phyloP scores from a whole-genome alignment of 2,888 invertebrate genomes.

The Orchestes rusci region DNA sequence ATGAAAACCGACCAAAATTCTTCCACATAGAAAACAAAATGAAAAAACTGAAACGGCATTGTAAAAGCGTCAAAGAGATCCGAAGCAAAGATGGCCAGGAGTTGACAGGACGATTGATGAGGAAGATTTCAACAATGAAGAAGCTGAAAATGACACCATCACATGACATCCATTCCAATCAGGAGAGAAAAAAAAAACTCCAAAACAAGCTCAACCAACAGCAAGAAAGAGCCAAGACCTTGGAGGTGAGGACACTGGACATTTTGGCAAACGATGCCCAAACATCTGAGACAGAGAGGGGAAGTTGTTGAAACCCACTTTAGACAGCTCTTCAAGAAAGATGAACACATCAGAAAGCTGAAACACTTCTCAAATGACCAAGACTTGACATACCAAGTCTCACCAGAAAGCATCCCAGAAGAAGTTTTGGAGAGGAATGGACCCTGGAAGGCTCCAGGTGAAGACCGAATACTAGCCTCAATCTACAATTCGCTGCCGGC shows the following conservation, averaged over 20 bases:
- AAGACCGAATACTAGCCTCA: neutral
- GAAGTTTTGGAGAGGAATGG: neutral
- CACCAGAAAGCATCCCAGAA: neutral
- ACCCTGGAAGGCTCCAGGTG: conserved; percentile 1
- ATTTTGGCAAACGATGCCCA: too few species aligned
- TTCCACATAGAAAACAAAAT: too few species aligned
- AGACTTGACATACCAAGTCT: too few species aligned
- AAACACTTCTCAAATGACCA: neutral
- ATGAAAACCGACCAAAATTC: too few species aligned
- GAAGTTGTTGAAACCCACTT: neutral
- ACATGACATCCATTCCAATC: neutral
- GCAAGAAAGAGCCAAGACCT: too few species aligned
- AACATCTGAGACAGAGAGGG: too few species aligned
- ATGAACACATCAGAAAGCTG: neutral
- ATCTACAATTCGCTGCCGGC: neutral
- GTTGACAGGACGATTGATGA: too few species aligned
- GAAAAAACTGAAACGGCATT: too few species aligned
- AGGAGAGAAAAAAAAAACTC: neutral
- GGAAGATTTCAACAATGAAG: neutral
- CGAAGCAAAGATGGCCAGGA: too few species aligned
- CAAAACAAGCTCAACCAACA: neutral
- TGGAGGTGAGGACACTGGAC: too few species aligned
- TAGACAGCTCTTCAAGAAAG: neutral
- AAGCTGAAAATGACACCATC: conserved; percentile 2
- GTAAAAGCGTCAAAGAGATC: too few species aligned